phyloP scores from a whole-genome alignment of 2,888 invertebrate species.

The Tromatobia lineatoria region DNA sequence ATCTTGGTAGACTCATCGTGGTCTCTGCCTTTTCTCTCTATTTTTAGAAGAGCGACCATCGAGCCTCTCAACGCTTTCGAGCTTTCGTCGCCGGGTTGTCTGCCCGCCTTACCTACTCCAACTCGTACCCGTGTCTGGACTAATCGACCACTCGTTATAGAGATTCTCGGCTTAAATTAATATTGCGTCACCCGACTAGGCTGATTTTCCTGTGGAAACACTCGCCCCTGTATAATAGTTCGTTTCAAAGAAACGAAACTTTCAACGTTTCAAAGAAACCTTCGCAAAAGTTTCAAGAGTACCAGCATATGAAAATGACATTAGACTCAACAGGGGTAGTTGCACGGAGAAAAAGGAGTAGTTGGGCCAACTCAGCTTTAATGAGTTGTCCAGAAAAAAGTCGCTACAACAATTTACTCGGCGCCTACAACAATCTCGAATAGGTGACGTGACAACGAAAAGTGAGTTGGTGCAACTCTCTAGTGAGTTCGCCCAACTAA shows the following conservation, averaged over 20 bases:
- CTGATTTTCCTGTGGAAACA: neutral
- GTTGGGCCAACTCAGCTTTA: no score
- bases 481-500: no score
- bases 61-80: slow-evolving; percentile 49
- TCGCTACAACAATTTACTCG: no score
- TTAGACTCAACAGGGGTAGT: no score
- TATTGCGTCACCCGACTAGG: slow-evolving; percentile 6
- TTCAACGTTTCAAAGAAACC: no score
- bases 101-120: slow-evolving; percentile 59
- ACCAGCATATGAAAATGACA: neutral
- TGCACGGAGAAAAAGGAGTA: no score
- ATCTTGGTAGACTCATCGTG: slow-evolving; percentile 33
- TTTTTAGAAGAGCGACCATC: slow-evolving; percentile 67
- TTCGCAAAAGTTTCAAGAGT: neutral
- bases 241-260: no score
- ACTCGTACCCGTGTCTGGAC: slow-evolving; percentile 32
- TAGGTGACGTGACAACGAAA: no score
- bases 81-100: slow-evolving; percentile 69
- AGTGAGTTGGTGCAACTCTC: no score
- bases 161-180: slow-evolving; percentile 6
- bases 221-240: neutral
- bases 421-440: no score
- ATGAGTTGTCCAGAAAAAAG: no score
- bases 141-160: neutral
- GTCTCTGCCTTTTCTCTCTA: slow-evolving; percentile 66